Conservation (phyloP, 2,797 vertebrate genomes). For the Pangasius macronema region DNA sequence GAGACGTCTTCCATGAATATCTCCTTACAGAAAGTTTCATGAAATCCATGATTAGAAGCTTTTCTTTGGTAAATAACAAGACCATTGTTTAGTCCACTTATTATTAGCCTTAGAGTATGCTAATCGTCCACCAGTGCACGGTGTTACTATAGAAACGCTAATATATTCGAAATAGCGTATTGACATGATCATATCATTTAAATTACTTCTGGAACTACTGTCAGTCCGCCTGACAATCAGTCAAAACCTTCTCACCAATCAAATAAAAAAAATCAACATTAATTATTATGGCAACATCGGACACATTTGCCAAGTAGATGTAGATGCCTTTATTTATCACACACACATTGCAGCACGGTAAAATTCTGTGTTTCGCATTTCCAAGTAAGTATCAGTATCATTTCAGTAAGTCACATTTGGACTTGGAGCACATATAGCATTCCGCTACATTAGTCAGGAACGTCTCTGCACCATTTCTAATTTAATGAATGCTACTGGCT, state of each 20-base stretch:
- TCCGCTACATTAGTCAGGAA: slow-evolving; percentile 9
- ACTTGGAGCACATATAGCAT: neutral
- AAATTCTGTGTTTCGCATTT: too few relatives aligned
- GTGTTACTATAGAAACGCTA: neutral
- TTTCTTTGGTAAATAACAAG: neutral
- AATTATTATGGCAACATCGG: too few relatives aligned
- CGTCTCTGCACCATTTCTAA: neutral
- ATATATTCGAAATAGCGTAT: neutral
- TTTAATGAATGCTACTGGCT: slow-evolving; percentile 34
- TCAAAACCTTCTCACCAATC: neutral
- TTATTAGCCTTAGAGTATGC: neutral
- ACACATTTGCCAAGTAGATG: neutral
- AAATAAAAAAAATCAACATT: neutral
- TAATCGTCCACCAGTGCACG: neutral
- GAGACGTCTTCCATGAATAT: neutral
- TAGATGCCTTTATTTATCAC: neutral
- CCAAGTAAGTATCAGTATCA: neutral
- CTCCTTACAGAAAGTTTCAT: neutral
- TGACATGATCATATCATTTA: neutral
- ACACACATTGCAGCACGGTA: neutral
- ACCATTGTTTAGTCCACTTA: neutral
- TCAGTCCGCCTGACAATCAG: neutral
- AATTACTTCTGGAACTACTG: neutral
- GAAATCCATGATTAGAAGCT: neutral
- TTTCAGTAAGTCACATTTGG: slow-evolving; percentile 1